phyloP scores from a whole-genome alignment of 2,888 invertebrate species.

The Pheosia tremula region DNA sequence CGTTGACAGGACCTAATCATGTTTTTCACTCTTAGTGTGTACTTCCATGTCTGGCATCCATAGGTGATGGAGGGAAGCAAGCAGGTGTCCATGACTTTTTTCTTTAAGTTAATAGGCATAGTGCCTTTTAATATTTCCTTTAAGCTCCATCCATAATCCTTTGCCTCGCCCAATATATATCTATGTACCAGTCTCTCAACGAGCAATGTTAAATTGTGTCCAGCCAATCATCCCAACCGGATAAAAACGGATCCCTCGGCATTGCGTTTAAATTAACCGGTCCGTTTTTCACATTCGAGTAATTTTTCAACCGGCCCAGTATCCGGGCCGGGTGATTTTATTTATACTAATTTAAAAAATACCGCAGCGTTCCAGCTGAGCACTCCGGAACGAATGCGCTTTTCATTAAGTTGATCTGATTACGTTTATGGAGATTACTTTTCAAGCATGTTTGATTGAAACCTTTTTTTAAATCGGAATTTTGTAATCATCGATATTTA shows the following conservation, averaged over 20 bases:
- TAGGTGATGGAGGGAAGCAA: too few species aligned
- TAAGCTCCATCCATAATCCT: too few species aligned
- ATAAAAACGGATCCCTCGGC: slow-evolving; percentile 36
- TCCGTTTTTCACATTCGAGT: slow-evolving; percentile 37
- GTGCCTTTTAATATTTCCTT: too few species aligned
- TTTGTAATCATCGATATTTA: neutral
- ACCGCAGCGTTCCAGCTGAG: neutral
- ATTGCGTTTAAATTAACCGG: slow-evolving; percentile 40
- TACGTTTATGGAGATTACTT: slow-evolving; percentile 12
- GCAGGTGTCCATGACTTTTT: too few species aligned
- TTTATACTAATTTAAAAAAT: slow-evolving; percentile 36
- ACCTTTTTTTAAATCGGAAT: neutral
- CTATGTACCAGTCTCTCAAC: slow-evolving; percentile 1
- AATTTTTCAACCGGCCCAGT: slow-evolving; percentile 24
- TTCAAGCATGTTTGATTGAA: neutral
- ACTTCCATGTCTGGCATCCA: too few species aligned
- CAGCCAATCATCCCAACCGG: slow-evolving; percentile 34
- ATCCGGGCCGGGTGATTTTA: slow-evolving; percentile 31
- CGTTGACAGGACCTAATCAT: too few species aligned
- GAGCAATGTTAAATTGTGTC: slow-evolving; percentile 25
- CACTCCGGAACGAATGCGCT: slow-evolving; percentile 14
- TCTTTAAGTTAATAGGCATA: too few species aligned
- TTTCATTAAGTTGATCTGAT: slow-evolving; percentile 29
- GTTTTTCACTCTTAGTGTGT: too few species aligned
- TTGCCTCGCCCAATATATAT: neutral